Conservation (phyloP, 2,113 vertebrate species). For the Nematolebias whitei region DNA sequence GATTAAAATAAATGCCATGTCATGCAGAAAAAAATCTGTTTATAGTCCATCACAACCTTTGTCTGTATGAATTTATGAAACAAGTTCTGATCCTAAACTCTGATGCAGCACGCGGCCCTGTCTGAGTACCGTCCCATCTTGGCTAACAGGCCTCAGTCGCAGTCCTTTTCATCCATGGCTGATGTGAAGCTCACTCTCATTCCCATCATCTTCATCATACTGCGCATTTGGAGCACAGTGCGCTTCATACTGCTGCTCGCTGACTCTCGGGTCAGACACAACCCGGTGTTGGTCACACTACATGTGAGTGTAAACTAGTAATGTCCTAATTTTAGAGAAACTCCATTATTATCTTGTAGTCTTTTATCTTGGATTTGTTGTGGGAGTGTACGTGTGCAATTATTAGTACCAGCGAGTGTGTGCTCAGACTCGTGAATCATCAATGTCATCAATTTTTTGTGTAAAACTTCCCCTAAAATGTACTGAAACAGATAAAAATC, state of each 20-base stretch:
- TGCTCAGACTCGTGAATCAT: conserved; percentile 14
- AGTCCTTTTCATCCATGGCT: conserved; percentile 79
- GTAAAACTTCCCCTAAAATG: background rate
- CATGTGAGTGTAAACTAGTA: conserved; percentile 81
- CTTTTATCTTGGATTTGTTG: background rate
- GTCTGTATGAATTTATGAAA: background rate
- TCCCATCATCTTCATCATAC: conserved; percentile 90
- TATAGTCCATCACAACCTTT: too few relatives aligned
- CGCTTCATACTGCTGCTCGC: conserved; percentile 90
- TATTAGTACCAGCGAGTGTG: background rate
- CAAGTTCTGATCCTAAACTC: background rate
- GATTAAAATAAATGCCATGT: background rate
- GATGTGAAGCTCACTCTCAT: conserved; percentile 93
- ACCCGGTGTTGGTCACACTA: conserved; percentile 85
- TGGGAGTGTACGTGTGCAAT: background rate
- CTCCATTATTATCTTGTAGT: too few relatives aligned
- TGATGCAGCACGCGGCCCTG: conserved; percentile 85
- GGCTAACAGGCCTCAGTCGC: conserved; percentile 62
- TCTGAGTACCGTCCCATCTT: conserved; percentile 94
- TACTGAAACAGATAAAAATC: background rate
- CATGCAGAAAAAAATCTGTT: too few relatives aligned
- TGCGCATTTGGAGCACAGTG: conserved; percentile 94
- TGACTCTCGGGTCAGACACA: conserved; percentile 79
- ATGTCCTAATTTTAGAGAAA: too few relatives aligned
- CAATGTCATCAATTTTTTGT: background rate